Conservation (phyloP, 2,113 vertebrate genomes). For the Enhydra lutris region DNA sequence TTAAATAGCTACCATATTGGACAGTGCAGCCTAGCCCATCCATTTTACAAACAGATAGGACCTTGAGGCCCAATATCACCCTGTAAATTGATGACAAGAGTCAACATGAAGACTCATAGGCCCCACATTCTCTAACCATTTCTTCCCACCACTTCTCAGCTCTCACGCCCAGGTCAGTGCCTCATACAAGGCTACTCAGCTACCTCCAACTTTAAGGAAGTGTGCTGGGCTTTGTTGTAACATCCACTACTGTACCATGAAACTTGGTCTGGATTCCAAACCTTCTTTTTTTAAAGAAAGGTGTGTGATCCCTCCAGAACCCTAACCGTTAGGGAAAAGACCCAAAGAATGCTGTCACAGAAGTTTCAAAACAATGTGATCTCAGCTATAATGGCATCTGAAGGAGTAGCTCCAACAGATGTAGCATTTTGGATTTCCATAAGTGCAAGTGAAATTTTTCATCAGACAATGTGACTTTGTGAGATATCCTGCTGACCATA, state of each 20-base stretch:
- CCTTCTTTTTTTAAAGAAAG: neutral
- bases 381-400: neutral
- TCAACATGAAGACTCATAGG: neutral
- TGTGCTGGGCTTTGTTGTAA: neutral
- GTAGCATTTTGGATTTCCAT: neutral
- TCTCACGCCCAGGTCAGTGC: neutral
- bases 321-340: neutral
- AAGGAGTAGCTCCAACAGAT: neutral
- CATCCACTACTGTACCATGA: neutral
- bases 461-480: neutral
- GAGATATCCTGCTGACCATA: neutral
- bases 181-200: neutral
- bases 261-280: neutral
- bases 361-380: neutral
- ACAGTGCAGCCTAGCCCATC: neutral
- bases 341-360: neutral
- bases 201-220: neutral
- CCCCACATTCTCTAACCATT: neutral
- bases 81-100: neutral
- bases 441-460: neutral
- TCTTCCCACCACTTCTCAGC: neutral
- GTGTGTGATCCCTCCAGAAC: neutral
- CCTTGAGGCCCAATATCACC: neutral
- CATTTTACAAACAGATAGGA: neutral
- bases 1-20: neutral